Conservation (phyloP, 2,888 invertebrate genomes). For the Brassicogethes aeneus region DNA sequence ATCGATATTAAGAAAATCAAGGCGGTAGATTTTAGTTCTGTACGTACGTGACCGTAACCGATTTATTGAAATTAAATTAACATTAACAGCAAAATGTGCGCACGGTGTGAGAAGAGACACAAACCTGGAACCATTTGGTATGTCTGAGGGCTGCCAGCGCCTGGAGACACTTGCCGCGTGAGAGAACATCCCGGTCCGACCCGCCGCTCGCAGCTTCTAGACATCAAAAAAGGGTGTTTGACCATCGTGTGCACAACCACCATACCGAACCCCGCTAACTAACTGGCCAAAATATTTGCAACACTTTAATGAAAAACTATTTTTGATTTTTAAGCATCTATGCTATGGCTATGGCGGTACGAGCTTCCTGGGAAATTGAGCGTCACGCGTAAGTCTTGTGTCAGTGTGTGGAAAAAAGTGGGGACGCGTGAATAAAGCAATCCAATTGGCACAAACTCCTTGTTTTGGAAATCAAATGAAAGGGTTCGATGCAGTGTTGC, state of each 20-base stretch:
- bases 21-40: no score
- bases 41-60: no score
- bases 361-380: no score
- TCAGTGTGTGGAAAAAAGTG: no score
- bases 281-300: no score
- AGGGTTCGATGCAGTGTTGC: no score
- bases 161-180: slow-evolving; percentile 99
- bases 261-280: slow-evolving; percentile 15
- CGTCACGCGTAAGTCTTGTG: no score
- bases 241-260: slow-evolving; percentile 49
- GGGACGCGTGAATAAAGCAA: no score
- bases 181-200: slow-evolving; percentile 84
- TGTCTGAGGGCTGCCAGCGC: slow-evolving; percentile 99
- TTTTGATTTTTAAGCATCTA: background rate
- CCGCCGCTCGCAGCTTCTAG: slow-evolving; percentile 60
- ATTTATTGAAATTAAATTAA: slow-evolving; percentile 12
- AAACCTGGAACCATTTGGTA: slow-evolving; percentile 99
- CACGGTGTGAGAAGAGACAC: slow-evolving; percentile 44
- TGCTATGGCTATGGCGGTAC: slow-evolving; percentile 6
- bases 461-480: no score
- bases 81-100: slow-evolving; percentile 15
- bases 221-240: slow-evolving; percentile 61
- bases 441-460: no score
- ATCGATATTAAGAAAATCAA: no score
- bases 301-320: slow-evolving; percentile 1